These are phyloP conservation scores for Chaetogeoica ovagalla DNA, from an alignment of 2,888 invertebrate species.

Conservation along the genomic window DNA sequence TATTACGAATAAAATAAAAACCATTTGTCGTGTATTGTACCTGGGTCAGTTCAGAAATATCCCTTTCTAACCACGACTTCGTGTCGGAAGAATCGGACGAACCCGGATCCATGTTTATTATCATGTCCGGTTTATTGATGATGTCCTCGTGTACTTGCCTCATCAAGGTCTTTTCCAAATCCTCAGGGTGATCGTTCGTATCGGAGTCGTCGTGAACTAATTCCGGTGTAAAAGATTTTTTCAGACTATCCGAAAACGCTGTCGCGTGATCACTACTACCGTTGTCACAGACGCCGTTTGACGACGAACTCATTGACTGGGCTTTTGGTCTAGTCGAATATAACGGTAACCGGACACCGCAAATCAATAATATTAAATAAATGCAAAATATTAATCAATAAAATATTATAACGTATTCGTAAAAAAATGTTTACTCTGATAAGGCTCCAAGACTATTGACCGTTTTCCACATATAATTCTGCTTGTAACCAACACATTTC, in stretches of 20 bases:
- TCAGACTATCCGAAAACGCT: neutral
- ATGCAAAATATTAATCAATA: no score
- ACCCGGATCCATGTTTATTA: neutral
- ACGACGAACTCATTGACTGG: neutral
- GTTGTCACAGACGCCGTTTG: neutral
- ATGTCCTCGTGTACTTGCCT: slow-evolving; percentile 29
- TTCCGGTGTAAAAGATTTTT: neutral
- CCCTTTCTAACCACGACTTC: neutral
- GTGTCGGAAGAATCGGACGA: neutral
- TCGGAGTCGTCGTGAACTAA: slow-evolving; percentile 3
- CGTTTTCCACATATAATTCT: neutral
- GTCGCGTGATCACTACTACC: neutral
- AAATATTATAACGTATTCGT: neutral
- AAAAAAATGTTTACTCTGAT: neutral
- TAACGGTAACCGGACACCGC: neutral
- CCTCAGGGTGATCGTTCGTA: slow-evolving; percentile 25
- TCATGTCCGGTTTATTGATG: slow-evolving; percentile 28
- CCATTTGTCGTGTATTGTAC: neutral
- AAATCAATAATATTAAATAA: no score
- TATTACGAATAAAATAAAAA: neutral
- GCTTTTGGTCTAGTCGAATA: neutral
- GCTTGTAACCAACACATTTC: slow-evolving; percentile 7
- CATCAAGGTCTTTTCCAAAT: slow-evolving; percentile 28
- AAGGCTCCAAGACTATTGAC: neutral
- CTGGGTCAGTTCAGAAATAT: neutral